A percentile compares a stretch with the other conserved stretches of the same genome.
Conservation (phyloP, 2,888 invertebrate genomes). For the Mimas tiliae region DNA sequence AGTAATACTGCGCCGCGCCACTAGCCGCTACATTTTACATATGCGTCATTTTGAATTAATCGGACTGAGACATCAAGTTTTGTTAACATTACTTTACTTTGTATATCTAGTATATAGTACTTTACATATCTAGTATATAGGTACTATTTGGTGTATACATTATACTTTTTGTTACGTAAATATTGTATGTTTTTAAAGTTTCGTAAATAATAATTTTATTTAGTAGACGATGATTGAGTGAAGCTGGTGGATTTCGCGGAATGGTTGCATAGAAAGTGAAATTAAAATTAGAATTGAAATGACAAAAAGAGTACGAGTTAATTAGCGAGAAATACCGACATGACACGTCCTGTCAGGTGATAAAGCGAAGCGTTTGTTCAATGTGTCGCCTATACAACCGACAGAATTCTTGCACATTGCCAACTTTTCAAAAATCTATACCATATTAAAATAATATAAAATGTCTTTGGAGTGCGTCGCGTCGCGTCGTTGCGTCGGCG, state of each 20-base stretch:
- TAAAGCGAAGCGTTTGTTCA: conserved; percentile 26
- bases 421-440: conserved; percentile 21
- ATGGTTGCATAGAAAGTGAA: neutral
- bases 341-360: conserved; percentile 28
- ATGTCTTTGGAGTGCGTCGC: neutral
- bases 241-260: neutral
- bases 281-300: conserved; percentile 4
- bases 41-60: conserved; percentile 2
- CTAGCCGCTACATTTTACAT: neutral
- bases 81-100: neutral
- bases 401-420: conserved; percentile 24
- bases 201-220: neutral
- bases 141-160: too few relatives aligned
- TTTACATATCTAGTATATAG: too few relatives aligned
- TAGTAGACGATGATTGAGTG: neutral
- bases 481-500: too few relatives aligned
- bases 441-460: conserved; percentile 1
- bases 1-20: conserved; percentile 4
- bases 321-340: conserved; percentile 29
- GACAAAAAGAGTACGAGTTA: conserved; percentile 23
- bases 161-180: neutral
- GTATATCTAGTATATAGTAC: too few relatives aligned
- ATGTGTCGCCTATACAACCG: conserved; percentile 21
- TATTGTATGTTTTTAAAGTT: neutral
- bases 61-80: neutral